phyloP scores from a whole-genome alignment of 2,113 vertebrate genomes.

The Tetraodon nigroviridis region DNA sequence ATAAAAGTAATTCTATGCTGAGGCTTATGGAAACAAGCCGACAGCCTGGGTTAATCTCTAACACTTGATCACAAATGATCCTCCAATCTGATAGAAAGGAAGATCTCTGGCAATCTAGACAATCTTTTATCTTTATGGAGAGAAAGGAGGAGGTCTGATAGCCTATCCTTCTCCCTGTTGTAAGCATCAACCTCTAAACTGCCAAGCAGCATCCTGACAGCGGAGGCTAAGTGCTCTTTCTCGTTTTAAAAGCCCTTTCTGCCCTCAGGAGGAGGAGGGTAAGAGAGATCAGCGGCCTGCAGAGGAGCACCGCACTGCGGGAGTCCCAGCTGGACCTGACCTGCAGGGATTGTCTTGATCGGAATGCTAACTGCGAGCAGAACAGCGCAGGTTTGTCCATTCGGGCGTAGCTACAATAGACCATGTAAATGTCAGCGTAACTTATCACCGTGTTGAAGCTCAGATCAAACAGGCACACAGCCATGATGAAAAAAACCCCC shows the following conservation, averaged over 20 bases:
- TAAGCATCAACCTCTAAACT: constrained; percentile 31
- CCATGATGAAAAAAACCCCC: no score
- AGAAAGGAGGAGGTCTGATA: constrained; percentile 11
- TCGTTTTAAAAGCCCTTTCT: constrained; percentile 38
- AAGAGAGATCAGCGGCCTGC: constrained; percentile 51
- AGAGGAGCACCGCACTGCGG: constrained; percentile 41
- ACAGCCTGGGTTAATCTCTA: constrained; percentile 57
- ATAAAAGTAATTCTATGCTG: constrained; percentile 28
- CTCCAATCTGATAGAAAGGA: constrained; percentile 48
- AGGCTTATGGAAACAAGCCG: constrained; percentile 55
- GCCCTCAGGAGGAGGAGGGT: constrained; percentile 39
- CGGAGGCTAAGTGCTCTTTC: constrained; percentile 50
- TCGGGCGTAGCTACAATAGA: neutral
- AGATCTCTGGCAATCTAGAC: constrained; percentile 53
- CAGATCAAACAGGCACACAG: neutral
- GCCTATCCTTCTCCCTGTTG: neutral
- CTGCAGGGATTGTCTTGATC: constrained; percentile 19
- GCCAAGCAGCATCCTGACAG: constrained; percentile 42
- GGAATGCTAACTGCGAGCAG: constrained; percentile 32
- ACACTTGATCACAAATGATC: constrained; percentile 53
- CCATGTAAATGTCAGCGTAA: no score
- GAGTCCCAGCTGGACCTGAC: constrained; percentile 51
- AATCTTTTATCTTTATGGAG: constrained; percentile 59
- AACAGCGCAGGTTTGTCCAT: neutral
- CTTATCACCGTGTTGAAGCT: neutral